Percentiles rank a stretch among this genome's conserved stretches.
Evolutionary conservation across 2,888 invertebrate genomes (phyloP).

Genomic region (Metalampra italica): DNA sequence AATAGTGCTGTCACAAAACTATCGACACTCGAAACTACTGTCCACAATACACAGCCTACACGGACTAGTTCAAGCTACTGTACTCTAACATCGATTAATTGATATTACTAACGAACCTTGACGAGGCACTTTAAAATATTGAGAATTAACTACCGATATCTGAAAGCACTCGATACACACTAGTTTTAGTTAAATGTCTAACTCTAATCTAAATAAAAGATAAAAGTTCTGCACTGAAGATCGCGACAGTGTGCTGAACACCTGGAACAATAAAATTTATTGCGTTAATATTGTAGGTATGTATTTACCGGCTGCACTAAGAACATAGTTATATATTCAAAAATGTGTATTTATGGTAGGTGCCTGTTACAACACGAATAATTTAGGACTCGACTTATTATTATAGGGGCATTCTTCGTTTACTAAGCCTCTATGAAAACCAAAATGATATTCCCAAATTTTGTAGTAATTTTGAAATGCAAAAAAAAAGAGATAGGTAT

Average conservation of each 20-base stretch:
- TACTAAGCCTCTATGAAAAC: no score
- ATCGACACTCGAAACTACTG: constrained; percentile 19
- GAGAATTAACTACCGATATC: constrained; percentile 18
- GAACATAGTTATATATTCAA: no score
- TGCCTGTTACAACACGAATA: no score
- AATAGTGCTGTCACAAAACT: constrained; percentile 25
- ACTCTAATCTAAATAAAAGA: constrained; percentile 18
- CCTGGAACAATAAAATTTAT: constrained; percentile 23
- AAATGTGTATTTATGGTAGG: no score
- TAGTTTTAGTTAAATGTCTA: constrained; percentile 13
- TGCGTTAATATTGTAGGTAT: no score
- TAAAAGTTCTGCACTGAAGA: constrained; percentile 16
- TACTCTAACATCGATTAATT: constrained; percentile 16
- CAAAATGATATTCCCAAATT: no score
- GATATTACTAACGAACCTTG: constrained; percentile 22
- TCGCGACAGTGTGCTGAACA: constrained; percentile 12
- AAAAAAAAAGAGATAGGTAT: no score
- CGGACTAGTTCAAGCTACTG: constrained; percentile 10
- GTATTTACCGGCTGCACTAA: no score
- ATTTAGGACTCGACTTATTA: no score
- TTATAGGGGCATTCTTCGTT: no score
- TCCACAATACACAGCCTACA: constrained; percentile 23
- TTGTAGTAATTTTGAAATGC: no score
- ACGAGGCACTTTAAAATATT: constrained; percentile 39
- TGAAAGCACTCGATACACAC: constrained; percentile 29